These are phyloP conservation scores for Aleiodes alternator DNA, from an alignment of 2,888 invertebrate species.

Conservation along the genomic window DNA sequence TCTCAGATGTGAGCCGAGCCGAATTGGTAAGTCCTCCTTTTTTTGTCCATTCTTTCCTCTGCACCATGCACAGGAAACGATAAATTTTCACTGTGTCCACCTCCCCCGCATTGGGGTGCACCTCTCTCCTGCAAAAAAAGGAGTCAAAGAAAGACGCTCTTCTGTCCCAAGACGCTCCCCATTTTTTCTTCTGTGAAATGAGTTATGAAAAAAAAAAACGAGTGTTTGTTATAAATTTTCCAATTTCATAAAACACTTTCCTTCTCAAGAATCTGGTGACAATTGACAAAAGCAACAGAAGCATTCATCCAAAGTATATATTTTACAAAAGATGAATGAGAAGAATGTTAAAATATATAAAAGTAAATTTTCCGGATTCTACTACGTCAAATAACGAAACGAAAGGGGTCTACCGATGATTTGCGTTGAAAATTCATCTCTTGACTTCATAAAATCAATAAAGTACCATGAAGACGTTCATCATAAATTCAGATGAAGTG, in stretches of 20 bases:
- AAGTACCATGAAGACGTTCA: conserved; percentile 24
- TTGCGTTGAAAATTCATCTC: conserved; percentile 47
- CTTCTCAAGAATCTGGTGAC: not conserved
- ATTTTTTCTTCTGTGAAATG: not conserved
- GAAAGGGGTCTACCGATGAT: conserved; percentile 58
- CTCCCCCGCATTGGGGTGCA: conserved; percentile 44
- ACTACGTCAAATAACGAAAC: not conserved
- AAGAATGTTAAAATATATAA: not conserved
- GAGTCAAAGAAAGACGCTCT: conserved; percentile 7
- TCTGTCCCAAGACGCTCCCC: not conserved
- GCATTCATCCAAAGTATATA: not conserved
- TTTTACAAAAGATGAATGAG: conserved; percentile 10
- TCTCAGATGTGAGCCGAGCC: conserved; percentile 33
- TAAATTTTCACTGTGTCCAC: conserved; percentile 52
- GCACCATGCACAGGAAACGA: conserved; percentile 50
- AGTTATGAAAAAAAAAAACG: not conserved
- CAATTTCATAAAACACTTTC: not conserved
- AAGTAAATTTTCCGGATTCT: conserved; percentile 17
- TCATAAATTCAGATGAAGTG: conserved; percentile 20
- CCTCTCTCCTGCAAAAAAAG: conserved; percentile 49
- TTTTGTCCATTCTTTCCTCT: not conserved
- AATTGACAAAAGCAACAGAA: not conserved
- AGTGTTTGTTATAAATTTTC: not conserved
- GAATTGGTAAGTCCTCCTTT: conserved; percentile 38
- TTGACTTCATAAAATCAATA: conserved; percentile 16